phyloP scores from a whole-genome alignment of 2,113 vertebrate species.

The Ochotona curzoniae region DNA sequence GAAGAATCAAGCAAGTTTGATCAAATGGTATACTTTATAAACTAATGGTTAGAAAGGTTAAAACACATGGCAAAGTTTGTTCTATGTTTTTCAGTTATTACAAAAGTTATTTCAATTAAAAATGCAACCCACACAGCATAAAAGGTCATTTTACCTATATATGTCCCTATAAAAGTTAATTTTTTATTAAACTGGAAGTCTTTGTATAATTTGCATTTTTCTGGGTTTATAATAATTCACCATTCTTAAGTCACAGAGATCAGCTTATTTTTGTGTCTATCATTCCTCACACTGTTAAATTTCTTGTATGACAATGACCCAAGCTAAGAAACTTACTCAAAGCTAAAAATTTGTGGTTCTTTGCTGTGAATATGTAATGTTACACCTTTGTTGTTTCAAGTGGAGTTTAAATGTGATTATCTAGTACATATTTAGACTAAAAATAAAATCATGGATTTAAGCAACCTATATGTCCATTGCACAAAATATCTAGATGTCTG shows the following conservation, averaged over 20 bases:
- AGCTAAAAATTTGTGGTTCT: not conserved
- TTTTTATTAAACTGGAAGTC: conserved; percentile 23
- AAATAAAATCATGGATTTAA: conserved; percentile 66
- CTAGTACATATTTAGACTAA: conserved; percentile 75
- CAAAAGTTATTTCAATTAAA: conserved; percentile 42
- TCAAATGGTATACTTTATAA: conserved; percentile 34
- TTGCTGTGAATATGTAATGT: not conserved
- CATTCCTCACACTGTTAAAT: conserved; percentile 25
- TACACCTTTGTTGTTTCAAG: conserved; percentile 76
- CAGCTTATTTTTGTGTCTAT: not conserved
- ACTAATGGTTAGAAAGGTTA: conserved; percentile 30
- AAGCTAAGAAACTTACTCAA: conserved; percentile 65
- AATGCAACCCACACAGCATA: conserved; percentile 41
- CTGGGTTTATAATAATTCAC: conserved; percentile 12
- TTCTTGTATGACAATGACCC: conserved; percentile 40
- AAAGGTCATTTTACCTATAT: conserved; percentile 6
- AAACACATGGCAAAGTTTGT: conserved; percentile 49
- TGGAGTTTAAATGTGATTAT: conserved; percentile 78
- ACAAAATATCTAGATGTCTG: conserved; percentile 56
- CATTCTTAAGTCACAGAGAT: conserved; percentile 2
- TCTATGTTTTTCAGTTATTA: not conserved
- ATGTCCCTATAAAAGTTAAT: conserved; percentile 37
- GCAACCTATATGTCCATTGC: conserved; percentile 43
- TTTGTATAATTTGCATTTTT: not conserved
- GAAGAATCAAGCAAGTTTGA: conserved; percentile 41